Base-by-base conservation (phyloP, 2,113 vertebrate species). In the Cheilinus undulatus region DNA sequence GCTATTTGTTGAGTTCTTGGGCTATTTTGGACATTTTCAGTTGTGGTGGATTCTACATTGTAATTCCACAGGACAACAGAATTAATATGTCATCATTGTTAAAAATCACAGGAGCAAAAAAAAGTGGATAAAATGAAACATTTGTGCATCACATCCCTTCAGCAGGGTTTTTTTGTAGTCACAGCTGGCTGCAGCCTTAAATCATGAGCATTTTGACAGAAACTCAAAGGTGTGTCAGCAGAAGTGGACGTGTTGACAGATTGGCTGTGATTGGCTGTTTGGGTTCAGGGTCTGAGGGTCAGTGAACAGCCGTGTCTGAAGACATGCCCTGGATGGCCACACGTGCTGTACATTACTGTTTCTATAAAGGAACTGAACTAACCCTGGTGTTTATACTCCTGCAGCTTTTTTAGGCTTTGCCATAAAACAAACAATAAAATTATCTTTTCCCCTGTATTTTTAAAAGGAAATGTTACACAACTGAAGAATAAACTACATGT, bases 211-310 rank as follows among this genome's bases (percentile, higher is more conserved):
- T 62, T 73, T 65, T 69, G 49, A 69, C 38, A 82, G 62, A 61
- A 72, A 64, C 38, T 36, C 26, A 24, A 48, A 53, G 65, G 46
- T 75, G 57, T 72, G 51, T 78, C 67, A 72, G 54, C 48, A 54
- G 62, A 74, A 51, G 58, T 65, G 67, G 52, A 59, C 56, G 24
- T 30, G 46, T 52, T 80, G 78, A 80, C 71, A 65, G 66, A 71
- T 45, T 30, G 50, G 46, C 56, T 74, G 50, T 64, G 71, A 81
- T 62, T 66, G 54, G 32, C 27, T 70, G 48, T 69, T 42, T 72
- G 57, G 61, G 27, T 81, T 58, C 53, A 48, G 27, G 36, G 48
- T 67, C 65, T 69, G 53, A 76, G 73, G 74, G 67, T 73, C 79
- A 66, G 45, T 22, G 45, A 43, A 43, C 62, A 75, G 70, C 51